Evolutionary conservation across 2,888 invertebrate species (phyloP), one percentile per base, ranked within the genome.

Genomic region (Ptycholaimellus sp.): DNA sequence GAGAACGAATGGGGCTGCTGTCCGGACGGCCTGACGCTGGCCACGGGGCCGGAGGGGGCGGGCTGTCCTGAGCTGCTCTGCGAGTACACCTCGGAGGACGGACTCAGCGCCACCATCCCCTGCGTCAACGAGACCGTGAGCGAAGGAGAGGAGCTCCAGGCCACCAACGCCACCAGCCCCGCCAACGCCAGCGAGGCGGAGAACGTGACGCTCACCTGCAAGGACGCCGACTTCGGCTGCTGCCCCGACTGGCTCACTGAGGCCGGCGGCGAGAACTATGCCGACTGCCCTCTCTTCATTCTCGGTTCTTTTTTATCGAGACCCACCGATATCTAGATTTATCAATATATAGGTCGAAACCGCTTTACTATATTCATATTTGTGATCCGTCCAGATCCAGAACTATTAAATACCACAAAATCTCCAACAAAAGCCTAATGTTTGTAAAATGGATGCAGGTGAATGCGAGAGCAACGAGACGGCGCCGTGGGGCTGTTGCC

Each of bases 401-500:
- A n/a, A n/a, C n/a, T n/a, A n/a, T n/a, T n/a, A n/a, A n/a, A n/a
- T n/a, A n/a, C n/a, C n/a, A n/a, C n/a, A n/a, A n/a, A n/a, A n/a
- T n/a, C n/a, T n/a, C n/a, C n/a, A n/a, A n/a, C n/a, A n/a, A n/a
- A n/a, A n/a, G n/a, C n/a, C n/a, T n/a, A n/a, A n/a, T n/a, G n/a
- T n/a, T n/a, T n/a, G n/a, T n/a, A n/a, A n/a, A n/a, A n/a, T n/a
- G n/a, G 14, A 36, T 13, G 18, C 22, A 14, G 22, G 19, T 21
- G n/a, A 34, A 23, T 35, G 42, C 23, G 34, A 38, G 49, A 83
- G 82, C 53, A 67, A 73, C 47, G 70, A 72, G 51, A 70, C 74
- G 1, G n/a, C n/a, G n/a, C 69, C 73, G 49, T 66, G 72, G 50
- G 83, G 83, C 4, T 85, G 83, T 57, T 85, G 83, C 51, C 72